These are phyloP conservation scores for Pseudomyrmex concolor DNA, from an alignment of 1,140 invertebrate species.

Conservation along the genomic window DNA sequence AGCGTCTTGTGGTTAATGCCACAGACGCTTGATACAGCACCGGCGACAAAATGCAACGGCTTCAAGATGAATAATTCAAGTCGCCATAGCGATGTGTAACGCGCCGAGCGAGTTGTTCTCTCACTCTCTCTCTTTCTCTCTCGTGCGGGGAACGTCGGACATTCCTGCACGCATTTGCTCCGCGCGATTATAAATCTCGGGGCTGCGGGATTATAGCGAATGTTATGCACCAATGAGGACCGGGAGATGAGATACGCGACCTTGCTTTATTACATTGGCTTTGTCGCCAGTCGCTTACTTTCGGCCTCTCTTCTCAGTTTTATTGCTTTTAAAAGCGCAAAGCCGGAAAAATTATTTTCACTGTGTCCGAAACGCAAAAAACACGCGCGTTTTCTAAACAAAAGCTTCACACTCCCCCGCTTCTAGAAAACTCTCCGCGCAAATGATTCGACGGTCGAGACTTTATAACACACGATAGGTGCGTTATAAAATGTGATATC, in stretches of 20 bases:
- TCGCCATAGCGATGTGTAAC: constrained; percentile 70
- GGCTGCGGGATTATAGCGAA: constrained; percentile 76
- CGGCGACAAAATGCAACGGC: constrained; percentile 75
- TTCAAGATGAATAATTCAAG: constrained; percentile 83
- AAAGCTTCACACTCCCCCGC: constrained; percentile 2
- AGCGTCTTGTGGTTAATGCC: constrained; percentile 72
- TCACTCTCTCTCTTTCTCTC: constrained; percentile 59
- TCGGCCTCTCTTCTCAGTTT: constrained; percentile 36
- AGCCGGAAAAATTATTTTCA: constrained; percentile 39
- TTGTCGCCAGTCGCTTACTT: constrained; percentile 71
- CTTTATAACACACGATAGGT: too few relatives aligned
- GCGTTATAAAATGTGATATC: neutral
- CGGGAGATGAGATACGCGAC: constrained; percentile 77
- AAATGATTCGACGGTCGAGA: neutral
- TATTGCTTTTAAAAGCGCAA: neutral
- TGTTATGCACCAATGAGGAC: constrained; percentile 82
- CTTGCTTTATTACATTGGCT: constrained; percentile 75
- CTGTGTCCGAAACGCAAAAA: neutral
- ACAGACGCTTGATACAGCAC: constrained; percentile 73
- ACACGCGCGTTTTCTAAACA: constrained; percentile 5
- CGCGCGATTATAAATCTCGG: constrained; percentile 82
- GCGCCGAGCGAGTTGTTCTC: constrained; percentile 66
- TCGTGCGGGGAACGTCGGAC: constrained; percentile 75
- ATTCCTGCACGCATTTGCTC: constrained; percentile 83
- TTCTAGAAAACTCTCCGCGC: neutral